Percentiles rank a stretch among this genome's conserved stretches.
phyloP scores from a whole-genome alignment of 2,113 vertebrate genomes.

The Sigmodon hispidus region DNA sequence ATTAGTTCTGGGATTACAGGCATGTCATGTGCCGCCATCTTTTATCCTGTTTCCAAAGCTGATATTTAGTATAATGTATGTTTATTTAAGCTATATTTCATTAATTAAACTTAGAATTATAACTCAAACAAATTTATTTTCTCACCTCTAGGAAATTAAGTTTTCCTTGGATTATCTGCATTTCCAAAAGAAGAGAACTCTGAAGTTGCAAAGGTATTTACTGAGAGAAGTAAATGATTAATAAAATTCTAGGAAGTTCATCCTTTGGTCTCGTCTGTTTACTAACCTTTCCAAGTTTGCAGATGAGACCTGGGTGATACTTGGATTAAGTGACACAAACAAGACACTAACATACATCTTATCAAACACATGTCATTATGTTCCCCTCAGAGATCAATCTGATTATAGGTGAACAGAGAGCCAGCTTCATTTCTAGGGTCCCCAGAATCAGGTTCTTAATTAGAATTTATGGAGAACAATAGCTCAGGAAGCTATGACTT shows the following conservation, averaged over 20 bases:
- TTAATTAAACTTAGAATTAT: not conserved
- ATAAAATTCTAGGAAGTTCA: not conserved
- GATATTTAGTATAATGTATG: not conserved
- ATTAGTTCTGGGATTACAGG: not conserved
- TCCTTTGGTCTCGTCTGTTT: not conserved
- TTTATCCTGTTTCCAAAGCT: not conserved
- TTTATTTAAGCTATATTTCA: not conserved
- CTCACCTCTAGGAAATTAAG: not conserved
- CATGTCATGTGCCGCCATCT: not conserved
- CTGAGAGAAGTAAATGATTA: not conserved
- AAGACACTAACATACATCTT: not conserved
- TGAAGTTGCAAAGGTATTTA: not conserved
- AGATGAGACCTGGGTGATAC: not conserved
- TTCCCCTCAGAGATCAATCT: not conserved
- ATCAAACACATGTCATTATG: not conserved
- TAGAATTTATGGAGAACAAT: not conserved
- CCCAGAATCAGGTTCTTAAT: not conserved
- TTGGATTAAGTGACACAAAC: not conserved
- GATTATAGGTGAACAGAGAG: not conserved
- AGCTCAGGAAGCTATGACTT: not conserved
- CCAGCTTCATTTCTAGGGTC: not conserved
- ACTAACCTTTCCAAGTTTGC: not conserved
- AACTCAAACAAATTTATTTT: not conserved
- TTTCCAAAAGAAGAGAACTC: slow-evolving; percentile 20
- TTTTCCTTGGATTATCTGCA: not conserved